Evolutionary conservation across 53 echinoderm and acorn worm species (phyloP).

Genomic region (Luidia sarsii): DNA sequence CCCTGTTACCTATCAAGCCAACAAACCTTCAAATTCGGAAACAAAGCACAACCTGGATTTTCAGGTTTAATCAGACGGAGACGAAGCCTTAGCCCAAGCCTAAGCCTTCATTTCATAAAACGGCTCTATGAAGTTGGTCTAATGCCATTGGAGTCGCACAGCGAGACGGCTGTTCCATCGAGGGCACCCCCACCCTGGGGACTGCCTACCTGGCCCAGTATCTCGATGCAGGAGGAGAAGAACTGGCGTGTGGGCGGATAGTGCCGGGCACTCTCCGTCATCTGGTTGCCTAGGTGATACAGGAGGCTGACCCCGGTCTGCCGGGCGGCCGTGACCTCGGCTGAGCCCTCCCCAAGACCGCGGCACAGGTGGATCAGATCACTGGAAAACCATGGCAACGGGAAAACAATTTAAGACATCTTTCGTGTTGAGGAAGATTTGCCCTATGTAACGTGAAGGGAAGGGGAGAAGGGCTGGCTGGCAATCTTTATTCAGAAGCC

Average conservation of each 20-base stretch:
- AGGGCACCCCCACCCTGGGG: not conserved
- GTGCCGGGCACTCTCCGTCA: slow-evolving; percentile 84
- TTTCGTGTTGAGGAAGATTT: no score
- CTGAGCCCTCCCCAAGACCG: slow-evolving; percentile 19
- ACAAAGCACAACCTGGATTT: no score
- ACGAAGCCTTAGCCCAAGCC: no score
- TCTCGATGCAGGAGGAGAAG: slow-evolving; percentile 95
- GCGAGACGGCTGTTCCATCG: no score
- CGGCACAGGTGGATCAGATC: slow-evolving; percentile 74
- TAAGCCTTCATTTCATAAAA: no score
- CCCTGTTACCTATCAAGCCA: no score
- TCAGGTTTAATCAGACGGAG: no score
- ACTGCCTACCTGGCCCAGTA: slow-evolving; percentile 83
- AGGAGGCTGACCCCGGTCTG: slow-evolving; percentile 86
- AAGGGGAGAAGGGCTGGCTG: not conserved
- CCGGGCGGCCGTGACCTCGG: slow-evolving; percentile 60
- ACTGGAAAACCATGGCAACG: slow-evolving; percentile 29
- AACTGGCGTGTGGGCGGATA: slow-evolving; percentile 99
- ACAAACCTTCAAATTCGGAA: no score
- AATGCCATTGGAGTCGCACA: no score
- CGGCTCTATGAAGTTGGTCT: no score
- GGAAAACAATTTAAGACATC: no score
- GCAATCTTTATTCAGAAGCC: not conserved
- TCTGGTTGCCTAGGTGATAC: slow-evolving; percentile 84
- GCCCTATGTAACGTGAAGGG: not conserved